Evolutionary conservation across 2,113 vertebrate genomes (phyloP).

Genomic region (Mesitornis unicolor): DNA sequence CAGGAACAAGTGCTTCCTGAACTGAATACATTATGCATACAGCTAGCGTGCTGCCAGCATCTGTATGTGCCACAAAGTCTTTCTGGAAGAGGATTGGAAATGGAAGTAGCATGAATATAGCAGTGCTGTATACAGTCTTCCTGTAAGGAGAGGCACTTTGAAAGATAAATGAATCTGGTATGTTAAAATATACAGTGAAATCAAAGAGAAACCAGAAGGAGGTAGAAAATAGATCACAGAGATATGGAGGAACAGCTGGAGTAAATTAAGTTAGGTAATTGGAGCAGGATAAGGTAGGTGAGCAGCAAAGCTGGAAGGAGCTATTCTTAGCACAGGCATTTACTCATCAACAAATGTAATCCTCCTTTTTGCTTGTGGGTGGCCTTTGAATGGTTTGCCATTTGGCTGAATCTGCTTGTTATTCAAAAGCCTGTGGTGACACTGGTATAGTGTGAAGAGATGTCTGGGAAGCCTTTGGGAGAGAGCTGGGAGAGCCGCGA

Average conservation of each 20-base stretch:
- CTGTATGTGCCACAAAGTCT: neutral
- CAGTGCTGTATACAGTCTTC: neutral
- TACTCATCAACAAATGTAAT: neutral
- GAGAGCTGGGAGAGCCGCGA: accelerated
- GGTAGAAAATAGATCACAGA: constrained; percentile 21
- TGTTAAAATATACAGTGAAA: constrained; percentile 2
- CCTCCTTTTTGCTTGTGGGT: neutral
- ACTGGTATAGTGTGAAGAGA: neutral
- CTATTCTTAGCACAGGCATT: constrained; percentile 52
- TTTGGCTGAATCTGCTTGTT: neutral
- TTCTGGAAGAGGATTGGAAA: neutral
- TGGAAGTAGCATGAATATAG: neutral
- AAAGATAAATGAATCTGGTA: neutral
- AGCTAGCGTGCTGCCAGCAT: neutral
- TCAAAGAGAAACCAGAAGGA: constrained; percentile 19
- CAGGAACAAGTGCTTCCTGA: constrained; percentile 28
- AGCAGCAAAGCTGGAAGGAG: constrained; percentile 51
- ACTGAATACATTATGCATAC: neutral
- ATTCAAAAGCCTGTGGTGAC: neutral
- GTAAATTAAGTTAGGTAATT: constrained; percentile 47
- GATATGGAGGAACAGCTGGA: constrained; percentile 26
- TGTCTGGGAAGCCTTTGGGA: neutral
- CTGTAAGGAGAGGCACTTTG: constrained; percentile 6
- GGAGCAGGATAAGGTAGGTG: constrained; percentile 50
- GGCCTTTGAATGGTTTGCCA: neutral